Conservation (phyloP, 2,888 invertebrate genomes). For the Polyploca ridens region DNA sequence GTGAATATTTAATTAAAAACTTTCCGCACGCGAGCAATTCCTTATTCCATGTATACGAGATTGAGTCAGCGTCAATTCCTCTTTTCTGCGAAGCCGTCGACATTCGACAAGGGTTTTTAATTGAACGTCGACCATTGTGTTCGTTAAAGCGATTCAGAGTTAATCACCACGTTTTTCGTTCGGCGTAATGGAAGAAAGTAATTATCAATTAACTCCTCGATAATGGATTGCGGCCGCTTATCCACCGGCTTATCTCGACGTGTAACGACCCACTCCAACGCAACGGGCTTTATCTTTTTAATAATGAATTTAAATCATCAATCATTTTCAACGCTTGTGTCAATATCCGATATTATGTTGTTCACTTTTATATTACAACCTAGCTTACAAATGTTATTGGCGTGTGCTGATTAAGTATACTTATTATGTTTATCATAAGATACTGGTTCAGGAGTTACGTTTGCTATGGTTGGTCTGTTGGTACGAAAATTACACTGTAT, state of each 20-base stretch:
- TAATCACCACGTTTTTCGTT: conserved; percentile 82
- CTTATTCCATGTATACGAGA: conserved; percentile 82
- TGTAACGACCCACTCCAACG: conserved; percentile 63
- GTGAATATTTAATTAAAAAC: conserved; percentile 83
- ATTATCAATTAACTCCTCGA: conserved; percentile 83
- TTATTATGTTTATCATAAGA: neutral
- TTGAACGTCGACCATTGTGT: conserved; percentile 81
- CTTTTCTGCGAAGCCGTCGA: conserved; percentile 74
- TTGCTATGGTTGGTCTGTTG: too few relatives aligned
- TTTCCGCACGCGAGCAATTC: conserved; percentile 81
- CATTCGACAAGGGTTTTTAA: conserved; percentile 82
- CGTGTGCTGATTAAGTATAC: neutral
- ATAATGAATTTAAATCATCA: conserved; percentile 70
- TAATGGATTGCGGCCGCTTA: conserved; percentile 82
- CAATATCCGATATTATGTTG: conserved; percentile 38
- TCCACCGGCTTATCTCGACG: conserved; percentile 74
- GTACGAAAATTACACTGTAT: too few relatives aligned
- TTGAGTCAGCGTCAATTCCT: conserved; percentile 78
- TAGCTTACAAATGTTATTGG: neutral
- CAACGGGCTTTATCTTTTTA: conserved; percentile 64
- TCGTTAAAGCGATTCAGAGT: conserved; percentile 82
- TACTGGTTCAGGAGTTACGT: too few relatives aligned
- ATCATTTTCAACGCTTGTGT: conserved; percentile 51
- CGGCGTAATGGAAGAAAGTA: conserved; percentile 82
- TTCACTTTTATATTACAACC: neutral